phyloP scores from a whole-genome alignment of 2,113 vertebrate species.

The Thalassoma bifasciatum region DNA sequence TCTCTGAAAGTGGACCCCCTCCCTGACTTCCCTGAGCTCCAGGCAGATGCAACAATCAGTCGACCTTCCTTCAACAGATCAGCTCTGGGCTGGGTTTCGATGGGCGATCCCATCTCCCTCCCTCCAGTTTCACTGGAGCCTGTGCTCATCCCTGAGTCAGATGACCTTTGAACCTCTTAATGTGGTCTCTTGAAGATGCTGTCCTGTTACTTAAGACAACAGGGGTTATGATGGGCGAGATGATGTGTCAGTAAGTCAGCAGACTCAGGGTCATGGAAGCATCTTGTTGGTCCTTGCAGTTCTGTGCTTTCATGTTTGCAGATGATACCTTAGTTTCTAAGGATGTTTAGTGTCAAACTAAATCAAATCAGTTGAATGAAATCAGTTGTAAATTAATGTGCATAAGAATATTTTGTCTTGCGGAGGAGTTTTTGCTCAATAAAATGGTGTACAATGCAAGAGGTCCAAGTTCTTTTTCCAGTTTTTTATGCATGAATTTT shows the following conservation, averaged over 20 bases:
- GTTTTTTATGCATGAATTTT: not conserved
- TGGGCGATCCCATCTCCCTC: slow-evolving; percentile 81
- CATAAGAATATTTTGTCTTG: slow-evolving; percentile 49
- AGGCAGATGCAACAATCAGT: slow-evolving; percentile 75
- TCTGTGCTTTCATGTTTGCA: slow-evolving; percentile 17
- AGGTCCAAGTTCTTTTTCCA: not conserved
- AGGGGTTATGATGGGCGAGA: slow-evolving; percentile 29
- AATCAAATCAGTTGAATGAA: slow-evolving; percentile 22
- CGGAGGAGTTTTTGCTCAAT: slow-evolving; percentile 50
- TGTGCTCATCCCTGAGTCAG: slow-evolving; percentile 88
- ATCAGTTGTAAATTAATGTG: slow-evolving; percentile 64
- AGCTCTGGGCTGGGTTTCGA: slow-evolving; percentile 89
- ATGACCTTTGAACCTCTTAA: slow-evolving; percentile 89
- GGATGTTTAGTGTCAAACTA: slow-evolving; percentile 25
- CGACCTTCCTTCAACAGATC: slow-evolving; percentile 95
- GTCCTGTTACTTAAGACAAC: slow-evolving; percentile 30
- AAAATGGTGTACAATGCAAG: slow-evolving; percentile 47
- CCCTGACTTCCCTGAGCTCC: slow-evolving; percentile 83
- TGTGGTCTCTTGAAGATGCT: slow-evolving; percentile 48
- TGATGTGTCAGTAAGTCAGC: not conserved
- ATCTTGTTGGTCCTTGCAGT: slow-evolving; percentile 12
- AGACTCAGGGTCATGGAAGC: slow-evolving; percentile 17
- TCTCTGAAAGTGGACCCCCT: slow-evolving; percentile 84
- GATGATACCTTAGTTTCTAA: slow-evolving; percentile 14
- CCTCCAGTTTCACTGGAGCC: slow-evolving; percentile 78